These are phyloP conservation scores for Aselliscus stoliczkanus DNA, from an alignment of 2,797 vertebrate species.

Conservation along the genomic window DNA sequence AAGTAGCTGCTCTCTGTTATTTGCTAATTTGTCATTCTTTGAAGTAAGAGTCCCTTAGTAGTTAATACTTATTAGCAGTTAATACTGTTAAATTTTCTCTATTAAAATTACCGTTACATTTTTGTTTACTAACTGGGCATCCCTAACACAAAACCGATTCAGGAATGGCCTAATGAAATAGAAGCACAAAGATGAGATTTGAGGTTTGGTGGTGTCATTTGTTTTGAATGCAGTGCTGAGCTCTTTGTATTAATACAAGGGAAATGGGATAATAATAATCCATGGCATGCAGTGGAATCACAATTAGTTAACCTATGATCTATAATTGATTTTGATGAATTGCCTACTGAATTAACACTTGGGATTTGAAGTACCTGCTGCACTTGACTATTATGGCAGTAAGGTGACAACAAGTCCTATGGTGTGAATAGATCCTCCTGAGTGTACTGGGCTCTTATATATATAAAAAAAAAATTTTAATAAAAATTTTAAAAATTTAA, in stretches of 20 bases:
- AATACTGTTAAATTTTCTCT: neutral
- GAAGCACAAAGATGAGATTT: neutral
- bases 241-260: neutral
- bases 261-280: neutral
- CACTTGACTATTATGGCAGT: neutral
- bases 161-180: neutral
- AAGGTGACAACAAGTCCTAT: neutral
- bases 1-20: neutral
- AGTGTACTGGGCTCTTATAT: neutral
- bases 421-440: neutral
- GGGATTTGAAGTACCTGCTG: neutral
- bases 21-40: neutral
- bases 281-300: neutral
- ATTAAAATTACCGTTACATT: neutral
- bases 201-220: neutral
- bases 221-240: neutral
- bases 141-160: neutral
- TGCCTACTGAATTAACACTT: neutral
- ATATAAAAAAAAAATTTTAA: neutral
- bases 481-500: too few relatives aligned
- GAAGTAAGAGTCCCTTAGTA: neutral
- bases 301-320: neutral
- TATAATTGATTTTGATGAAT: neutral
- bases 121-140: neutral
- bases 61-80: neutral